Evolutionary conservation across 2,888 invertebrate species (phyloP), one percentile per base, ranked within the genome.

Genomic region (Cerceris rybyensis): DNA sequence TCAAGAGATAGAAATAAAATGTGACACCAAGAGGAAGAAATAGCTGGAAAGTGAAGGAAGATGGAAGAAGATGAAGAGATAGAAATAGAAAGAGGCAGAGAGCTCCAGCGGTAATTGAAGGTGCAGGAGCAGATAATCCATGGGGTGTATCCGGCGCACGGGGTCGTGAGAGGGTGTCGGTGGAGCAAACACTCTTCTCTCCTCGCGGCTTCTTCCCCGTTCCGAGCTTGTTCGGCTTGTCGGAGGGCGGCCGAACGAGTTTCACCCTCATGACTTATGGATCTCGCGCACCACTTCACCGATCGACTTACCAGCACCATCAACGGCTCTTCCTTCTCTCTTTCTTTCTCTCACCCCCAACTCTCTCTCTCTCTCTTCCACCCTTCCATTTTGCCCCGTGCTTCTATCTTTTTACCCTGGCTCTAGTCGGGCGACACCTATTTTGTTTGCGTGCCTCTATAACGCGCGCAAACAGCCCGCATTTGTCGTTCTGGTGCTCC

Each of bases 221-320:
- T 39, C 70, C n/a, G 50, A 58, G 80, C 70, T 85, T 83, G 83
- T 82, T 80, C 73, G 67, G 65, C 72, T 54, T 80, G 80, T 74
- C 70, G 80, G 73, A 71, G 72, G 74, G 55, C 81, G 81, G 81
- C 80, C 78, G 78, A 82, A 81, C 78, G 81, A 75, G 83, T 73
- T 28, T 69, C 77, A 70, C 60, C 74, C 87, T 89, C 88, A 89
- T 89, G 89, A 89, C 88, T 89, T 89, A 89, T 88, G 88, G 86
- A 89, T 89, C 75, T 46, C 78, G 78, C 80, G 77, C 83, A 82
- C 78, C 84, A 83, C 83, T 86, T 77, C 74, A 84, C 83, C 85
- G 87, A 89, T 88, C 89, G 78, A 85, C 72, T 70, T 73, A 16
- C 16, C 16, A 50, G 2, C n/a, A n/a, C 11, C 7, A 6, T n/a